Percentiles rank a stretch among this genome's conserved stretches.
Conservation (phyloP, 2,113 vertebrate species). For the Telmatochromis brichardi region DNA sequence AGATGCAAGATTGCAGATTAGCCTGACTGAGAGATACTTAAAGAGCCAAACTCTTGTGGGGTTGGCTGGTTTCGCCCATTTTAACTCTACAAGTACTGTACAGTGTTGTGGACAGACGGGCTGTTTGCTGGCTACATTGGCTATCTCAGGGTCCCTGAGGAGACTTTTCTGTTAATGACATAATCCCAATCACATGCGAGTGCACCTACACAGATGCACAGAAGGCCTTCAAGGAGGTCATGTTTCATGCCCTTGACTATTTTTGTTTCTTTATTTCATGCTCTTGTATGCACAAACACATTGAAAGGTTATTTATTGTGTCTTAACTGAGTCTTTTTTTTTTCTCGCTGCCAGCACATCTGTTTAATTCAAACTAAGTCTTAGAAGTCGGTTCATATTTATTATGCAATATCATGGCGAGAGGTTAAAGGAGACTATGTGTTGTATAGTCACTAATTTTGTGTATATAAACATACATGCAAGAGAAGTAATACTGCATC, state of each 20-base stretch:
- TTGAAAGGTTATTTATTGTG: slow-evolving; percentile 19
- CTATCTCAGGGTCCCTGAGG: slow-evolving; percentile 31
- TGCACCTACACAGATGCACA: not conserved
- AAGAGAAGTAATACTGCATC: slow-evolving; percentile 20
- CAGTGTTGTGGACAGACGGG: not conserved
- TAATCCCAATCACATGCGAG: not conserved
- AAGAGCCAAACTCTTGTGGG: not conserved
- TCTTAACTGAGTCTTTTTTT: not conserved
- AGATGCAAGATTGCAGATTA: not conserved
- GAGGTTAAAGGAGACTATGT: slow-evolving; percentile 1
- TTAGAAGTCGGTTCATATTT: slow-evolving; percentile 39
- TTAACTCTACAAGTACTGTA: not conserved
- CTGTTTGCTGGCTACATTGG: not conserved
- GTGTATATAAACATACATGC: slow-evolving; percentile 24
- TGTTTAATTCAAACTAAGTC: not conserved
- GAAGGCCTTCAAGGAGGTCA: not conserved
- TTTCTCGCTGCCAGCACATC: not conserved
- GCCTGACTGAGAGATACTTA: not conserved
- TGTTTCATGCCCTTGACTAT: not conserved
- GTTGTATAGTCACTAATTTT: slow-evolving; percentile 7
- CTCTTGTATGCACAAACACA: not conserved
- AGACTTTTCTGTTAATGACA: not conserved
- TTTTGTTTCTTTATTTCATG: not conserved
- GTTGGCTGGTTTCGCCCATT: not conserved
- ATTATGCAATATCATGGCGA: slow-evolving; percentile 49